Percentiles rank a stretch among this genome's conserved stretches.
Conservation (phyloP, 2,888 invertebrate genomes). For the Trisateles emortualis region DNA sequence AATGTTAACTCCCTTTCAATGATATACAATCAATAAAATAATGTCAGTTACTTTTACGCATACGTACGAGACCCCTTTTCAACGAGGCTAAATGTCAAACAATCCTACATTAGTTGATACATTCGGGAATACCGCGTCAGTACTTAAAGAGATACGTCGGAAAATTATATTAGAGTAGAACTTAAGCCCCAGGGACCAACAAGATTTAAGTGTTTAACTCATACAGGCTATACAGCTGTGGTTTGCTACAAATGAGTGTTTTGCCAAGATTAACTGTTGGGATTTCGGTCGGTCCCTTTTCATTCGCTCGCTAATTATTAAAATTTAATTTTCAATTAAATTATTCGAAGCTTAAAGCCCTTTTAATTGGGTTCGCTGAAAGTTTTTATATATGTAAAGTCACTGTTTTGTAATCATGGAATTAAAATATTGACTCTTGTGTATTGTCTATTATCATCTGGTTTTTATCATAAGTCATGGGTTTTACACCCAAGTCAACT, state of each 20-base stretch:
- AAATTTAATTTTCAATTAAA: conserved; percentile 40
- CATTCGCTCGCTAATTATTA: conserved; percentile 22
- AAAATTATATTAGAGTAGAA: conserved; percentile 43
- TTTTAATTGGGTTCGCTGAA: conserved; percentile 25
- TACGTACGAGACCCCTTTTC: conserved; percentile 1
- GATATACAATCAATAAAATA: too few species aligned
- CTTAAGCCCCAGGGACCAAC: conserved; percentile 43
- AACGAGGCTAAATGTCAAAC: conserved; percentile 5
- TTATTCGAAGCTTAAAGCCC: conserved; percentile 16
- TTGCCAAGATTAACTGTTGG: conserved; percentile 52
- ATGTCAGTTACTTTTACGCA: too few species aligned
- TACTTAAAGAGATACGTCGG: conserved; percentile 32
- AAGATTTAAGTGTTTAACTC: conserved; percentile 42
- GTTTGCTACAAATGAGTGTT: conserved; percentile 55
- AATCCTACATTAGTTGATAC: conserved; percentile 28
- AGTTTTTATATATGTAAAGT: conserved; percentile 19
- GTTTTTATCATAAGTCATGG: too few species aligned
- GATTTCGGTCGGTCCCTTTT: conserved; percentile 24
- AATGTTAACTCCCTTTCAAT: too few species aligned
- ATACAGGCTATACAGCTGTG: conserved; percentile 32
- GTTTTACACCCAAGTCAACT: too few species aligned
- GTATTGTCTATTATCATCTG: not conserved
- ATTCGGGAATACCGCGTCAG: conserved; percentile 34
- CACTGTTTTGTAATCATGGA: not conserved
- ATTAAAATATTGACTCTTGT: not conserved